Evolutionary conservation across 2,888 invertebrate genomes (phyloP).

Genomic region (Meghimatium bilineatum): DNA sequence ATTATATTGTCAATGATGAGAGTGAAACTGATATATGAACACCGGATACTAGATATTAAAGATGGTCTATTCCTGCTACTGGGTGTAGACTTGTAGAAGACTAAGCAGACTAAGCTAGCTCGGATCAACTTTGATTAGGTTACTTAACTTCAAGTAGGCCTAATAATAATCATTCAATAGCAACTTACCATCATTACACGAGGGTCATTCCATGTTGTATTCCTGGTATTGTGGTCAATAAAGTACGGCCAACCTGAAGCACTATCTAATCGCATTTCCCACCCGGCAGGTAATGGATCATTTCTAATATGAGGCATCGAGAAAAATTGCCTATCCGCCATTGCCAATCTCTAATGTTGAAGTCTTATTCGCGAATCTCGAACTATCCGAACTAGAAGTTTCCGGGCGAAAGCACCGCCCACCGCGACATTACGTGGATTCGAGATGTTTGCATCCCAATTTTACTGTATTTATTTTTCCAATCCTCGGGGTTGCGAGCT

Average conservation of each 20-base stretch:
- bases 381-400: constrained; percentile 23
- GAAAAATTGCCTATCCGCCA: constrained; percentile 49
- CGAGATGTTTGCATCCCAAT: too few species aligned
- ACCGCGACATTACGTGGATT: constrained; percentile 9
- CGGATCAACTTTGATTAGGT: too few species aligned
- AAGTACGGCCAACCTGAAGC: constrained; percentile 75
- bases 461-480: too few species aligned
- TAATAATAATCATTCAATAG: not conserved
- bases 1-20: too few species aligned
- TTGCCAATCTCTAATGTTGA: constrained; percentile 37
- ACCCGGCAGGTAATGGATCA: constrained; percentile 70
- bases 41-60: too few species aligned
- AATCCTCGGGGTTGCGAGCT: too few species aligned
- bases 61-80: too few species aligned
- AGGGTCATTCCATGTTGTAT: constrained; percentile 76
- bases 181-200: constrained; percentile 49
- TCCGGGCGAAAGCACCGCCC: constrained; percentile 31
- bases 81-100: too few species aligned
- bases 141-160: too few species aligned
- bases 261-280: constrained; percentile 75
- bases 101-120: too few species aligned
- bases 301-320: constrained; percentile 44
- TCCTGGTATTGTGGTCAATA: constrained; percentile 73
- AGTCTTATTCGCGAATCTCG: constrained; percentile 42
- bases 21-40: too few species aligned